Conservation (phyloP, 37 sponge, comb jelly and placozoan genomes). For the Cladorhizidae sp. region DNA sequence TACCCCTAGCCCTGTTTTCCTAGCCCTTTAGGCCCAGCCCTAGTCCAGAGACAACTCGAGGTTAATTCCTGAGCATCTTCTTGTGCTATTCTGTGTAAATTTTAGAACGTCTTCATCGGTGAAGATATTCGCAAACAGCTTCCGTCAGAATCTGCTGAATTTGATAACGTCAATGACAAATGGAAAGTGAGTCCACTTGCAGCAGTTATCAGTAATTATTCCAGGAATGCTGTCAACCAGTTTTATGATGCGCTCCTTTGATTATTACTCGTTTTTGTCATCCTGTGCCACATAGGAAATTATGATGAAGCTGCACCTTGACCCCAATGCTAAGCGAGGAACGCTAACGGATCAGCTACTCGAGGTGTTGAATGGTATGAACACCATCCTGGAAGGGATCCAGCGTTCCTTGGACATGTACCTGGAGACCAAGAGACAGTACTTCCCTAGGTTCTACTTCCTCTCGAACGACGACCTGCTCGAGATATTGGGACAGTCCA, state of each 20-base stretch:
- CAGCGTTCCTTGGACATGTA: constrained; percentile 98
- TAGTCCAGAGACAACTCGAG: too few species aligned
- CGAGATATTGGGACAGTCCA: constrained; percentile 98
- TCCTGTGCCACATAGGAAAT: constrained; percentile 57
- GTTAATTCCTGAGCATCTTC: too few species aligned
- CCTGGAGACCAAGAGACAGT: constrained; percentile 97
- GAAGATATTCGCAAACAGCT: constrained; percentile 98
- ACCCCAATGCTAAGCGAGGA: constrained; percentile 92
- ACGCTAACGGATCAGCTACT: constrained; percentile 88
- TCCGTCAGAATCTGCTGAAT: constrained; percentile 90
- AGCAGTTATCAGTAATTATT: background rate
- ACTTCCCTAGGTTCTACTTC: constrained; percentile 99
- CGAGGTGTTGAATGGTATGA: constrained; percentile 88
- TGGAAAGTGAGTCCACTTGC: constrained; percentile 73
- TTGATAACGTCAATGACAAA: constrained; percentile 88
- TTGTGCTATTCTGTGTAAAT: background rate
- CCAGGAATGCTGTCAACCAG: too few species aligned
- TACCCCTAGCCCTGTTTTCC: too few species aligned
- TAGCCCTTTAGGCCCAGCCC: too few species aligned
- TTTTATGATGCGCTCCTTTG: too few species aligned
- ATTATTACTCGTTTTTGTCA: too few species aligned
- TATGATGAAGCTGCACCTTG: constrained; percentile 79
- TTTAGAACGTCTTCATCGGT: constrained; percentile 95
- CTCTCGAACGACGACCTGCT: constrained; percentile 98
- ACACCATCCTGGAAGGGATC: constrained; percentile 90